Percentiles rank a stretch among this genome's conserved stretches.
phyloP scores from a whole-genome alignment of 2,113 vertebrate genomes.

The Fukomys damarensis region DNA sequence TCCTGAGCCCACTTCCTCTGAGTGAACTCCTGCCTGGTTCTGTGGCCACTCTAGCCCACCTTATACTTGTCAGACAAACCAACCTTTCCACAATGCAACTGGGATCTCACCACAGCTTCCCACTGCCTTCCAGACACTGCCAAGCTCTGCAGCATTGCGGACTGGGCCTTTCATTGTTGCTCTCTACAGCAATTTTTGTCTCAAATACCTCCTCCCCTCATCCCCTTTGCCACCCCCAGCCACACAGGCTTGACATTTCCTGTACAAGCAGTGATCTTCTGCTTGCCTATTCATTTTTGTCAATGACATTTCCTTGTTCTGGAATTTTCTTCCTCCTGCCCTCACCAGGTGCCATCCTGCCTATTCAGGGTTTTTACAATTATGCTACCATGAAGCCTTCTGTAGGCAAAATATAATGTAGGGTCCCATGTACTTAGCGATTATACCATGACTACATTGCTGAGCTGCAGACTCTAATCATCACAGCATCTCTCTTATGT shows the following conservation, averaged over 20 bases:
- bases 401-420: background rate
- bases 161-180: rapidly evolving
- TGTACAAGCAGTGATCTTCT: too few relatives aligned
- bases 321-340: background rate
- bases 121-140: background rate
- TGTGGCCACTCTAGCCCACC: background rate
- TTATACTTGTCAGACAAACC: background rate
- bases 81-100: background rate
- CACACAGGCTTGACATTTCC: rapidly evolving
- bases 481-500: rapidly evolving
- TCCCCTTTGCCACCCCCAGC: rapidly evolving
- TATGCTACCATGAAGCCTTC: background rate
- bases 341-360: background rate
- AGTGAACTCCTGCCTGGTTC: background rate
- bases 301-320: background rate
- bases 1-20: background rate
- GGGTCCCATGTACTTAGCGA: background rate
- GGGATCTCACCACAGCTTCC: background rate
- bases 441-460: too few relatives aligned
- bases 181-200: too few relatives aligned
- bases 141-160: rapidly evolving
- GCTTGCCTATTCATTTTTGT: background rate
- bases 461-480: background rate
- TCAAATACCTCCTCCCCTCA: background rate
- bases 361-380: background rate